Evolutionary conservation across 1,140 invertebrate genomes (phyloP), one percentile per base, ranked within the genome.

Genomic region (Copidosoma floridanum): DNA sequence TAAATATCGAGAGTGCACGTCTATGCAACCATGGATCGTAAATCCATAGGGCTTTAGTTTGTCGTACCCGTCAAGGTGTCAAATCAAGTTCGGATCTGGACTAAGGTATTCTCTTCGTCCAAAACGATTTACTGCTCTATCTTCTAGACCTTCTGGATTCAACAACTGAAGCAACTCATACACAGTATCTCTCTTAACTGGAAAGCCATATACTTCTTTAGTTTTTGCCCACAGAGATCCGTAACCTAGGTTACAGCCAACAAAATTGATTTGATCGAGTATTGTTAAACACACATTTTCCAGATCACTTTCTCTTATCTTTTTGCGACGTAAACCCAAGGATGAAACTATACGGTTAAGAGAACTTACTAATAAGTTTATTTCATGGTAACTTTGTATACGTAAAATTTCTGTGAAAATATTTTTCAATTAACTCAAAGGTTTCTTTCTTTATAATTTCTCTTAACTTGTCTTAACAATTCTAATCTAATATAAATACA

Each of bases 51-150:
- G 47, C 12, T 32, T 37, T 3, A 51, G 18, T 21, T 51, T 51
- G 32, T 51, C 48, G 12, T 51, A 51, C 10, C 48, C 48, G 21
- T 51, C 48, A 16, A 37, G 6, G 16, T 51, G 48, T 20, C 48
- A 51, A 20, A 35, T 7, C 3, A 35, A 51, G 23, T 51, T 51
- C 21, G 27, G 48, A 18, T 29, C 29, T 51, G 48, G 48, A 35
- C 18, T 51, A 8, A 51, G 14, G 14, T 51, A 51, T 11, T 37
- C n/a, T 20, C 27, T 32, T 20, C 29, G 4, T 18, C 2, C 7
- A 11, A 51, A 12, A 20, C 26, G 21, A 20, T 51, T 51, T 5
- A 3, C 27, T 35, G 10, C 32, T 14, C 48, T 32, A 10, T 51
- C 12, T 3, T 7, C 18, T 18, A 51, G 2, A 8, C 48, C 29